Evolutionary conservation across 2,888 invertebrate genomes (phyloP).

Genomic region (Antitype chi): DNA sequence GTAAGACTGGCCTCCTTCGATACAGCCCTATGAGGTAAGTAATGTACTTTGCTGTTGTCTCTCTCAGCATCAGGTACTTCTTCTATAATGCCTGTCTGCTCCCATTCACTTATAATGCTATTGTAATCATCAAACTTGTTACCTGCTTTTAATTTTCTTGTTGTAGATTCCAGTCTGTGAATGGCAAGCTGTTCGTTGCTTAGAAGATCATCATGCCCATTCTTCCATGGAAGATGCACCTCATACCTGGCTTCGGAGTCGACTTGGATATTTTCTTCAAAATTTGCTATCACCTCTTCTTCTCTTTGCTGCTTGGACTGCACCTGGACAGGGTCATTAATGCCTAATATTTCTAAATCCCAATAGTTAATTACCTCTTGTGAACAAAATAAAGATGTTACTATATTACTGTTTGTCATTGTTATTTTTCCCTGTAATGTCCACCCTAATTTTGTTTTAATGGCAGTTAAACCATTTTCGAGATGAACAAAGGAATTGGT

Average conservation of each 20-base stretch:
- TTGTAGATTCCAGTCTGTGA: background rate
- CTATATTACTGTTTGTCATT: too few species aligned
- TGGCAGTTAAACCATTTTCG: too few species aligned
- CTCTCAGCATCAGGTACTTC: background rate
- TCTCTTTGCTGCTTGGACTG: slow-evolving; percentile 1
- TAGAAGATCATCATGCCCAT: background rate
- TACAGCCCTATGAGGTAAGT: slow-evolving; percentile 1
- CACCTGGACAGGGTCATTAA: background rate
- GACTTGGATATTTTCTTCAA: background rate
- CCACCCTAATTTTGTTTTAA: too few species aligned
- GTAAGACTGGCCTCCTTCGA: background rate
- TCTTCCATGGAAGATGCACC: background rate
- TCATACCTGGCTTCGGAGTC: background rate
- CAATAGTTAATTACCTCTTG: background rate
- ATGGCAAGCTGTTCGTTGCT: background rate
- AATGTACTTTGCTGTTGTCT: background rate
- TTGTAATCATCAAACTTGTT: too few species aligned
- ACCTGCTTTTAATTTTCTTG: too few species aligned
- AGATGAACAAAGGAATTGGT: background rate
- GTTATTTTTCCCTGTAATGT: too few species aligned
- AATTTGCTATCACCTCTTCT: background rate
- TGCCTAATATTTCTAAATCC: background rate
- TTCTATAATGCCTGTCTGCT: background rate
- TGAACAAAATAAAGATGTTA: background rate
- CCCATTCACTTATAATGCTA: too few species aligned